Percentiles rank a stretch among this genome's conserved stretches.
Conservation (phyloP, 2,888 invertebrate genomes). For the Gari tellinella region DNA sequence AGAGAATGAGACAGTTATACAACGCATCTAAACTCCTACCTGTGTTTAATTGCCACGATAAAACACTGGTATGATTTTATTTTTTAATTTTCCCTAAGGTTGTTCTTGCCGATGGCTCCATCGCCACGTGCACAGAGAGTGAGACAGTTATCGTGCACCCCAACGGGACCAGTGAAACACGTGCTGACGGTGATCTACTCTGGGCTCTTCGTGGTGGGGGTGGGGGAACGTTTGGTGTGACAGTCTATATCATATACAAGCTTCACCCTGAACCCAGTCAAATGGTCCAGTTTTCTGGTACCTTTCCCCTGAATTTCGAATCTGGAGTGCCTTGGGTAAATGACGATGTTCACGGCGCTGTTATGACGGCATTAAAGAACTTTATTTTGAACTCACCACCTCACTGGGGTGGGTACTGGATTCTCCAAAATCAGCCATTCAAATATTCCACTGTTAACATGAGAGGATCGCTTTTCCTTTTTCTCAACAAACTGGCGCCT, state of each 20-base stretch:
- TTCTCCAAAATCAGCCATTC: conserved; percentile 27
- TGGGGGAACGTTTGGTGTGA: conserved; percentile 61
- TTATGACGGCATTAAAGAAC: conserved; percentile 13
- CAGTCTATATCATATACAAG: conserved; percentile 48
- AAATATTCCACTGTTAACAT: neutral
- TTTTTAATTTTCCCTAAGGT: conserved; percentile 35
- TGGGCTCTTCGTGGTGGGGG: conserved; percentile 69
- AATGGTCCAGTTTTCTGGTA: conserved; percentile 29
- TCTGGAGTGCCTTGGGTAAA: neutral
- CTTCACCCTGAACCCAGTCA: conserved; percentile 33
- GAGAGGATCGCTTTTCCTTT: conserved; percentile 27
- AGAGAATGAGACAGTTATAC: conserved; percentile 18
- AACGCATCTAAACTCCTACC: too few relatives aligned
- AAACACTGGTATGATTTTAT: too few relatives aligned
- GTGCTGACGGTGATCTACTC: conserved; percentile 52
- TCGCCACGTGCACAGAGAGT: conserved; percentile 41
- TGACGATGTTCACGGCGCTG: conserved; percentile 2
- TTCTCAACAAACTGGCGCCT: conserved; percentile 52
- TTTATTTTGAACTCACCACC: conserved; percentile 31
- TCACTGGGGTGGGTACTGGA: conserved; percentile 59
- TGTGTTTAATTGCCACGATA: too few relatives aligned
- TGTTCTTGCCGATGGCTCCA: conserved; percentile 47
- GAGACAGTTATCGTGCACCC: conserved; percentile 14
- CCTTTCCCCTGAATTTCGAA: conserved; percentile 16
- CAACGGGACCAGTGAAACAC: conserved; percentile 8